phyloP scores from a whole-genome alignment of 2,888 invertebrate species.

The Protodeltote pygarga region DNA sequence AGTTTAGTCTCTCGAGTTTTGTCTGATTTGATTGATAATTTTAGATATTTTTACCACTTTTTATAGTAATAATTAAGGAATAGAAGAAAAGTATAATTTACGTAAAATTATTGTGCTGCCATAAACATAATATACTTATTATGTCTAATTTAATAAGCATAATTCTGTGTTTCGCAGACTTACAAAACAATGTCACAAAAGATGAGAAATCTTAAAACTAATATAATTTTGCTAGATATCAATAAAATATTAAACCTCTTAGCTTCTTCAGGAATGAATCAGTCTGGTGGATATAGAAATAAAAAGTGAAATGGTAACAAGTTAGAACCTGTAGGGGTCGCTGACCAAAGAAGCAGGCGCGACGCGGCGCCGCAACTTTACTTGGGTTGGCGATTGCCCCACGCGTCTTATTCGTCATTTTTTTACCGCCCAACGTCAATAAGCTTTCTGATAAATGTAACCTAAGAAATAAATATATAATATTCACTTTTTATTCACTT shows the following conservation, averaged over 20 bases:
- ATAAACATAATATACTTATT: too few relatives aligned
- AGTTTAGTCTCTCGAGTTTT: slow-evolving; percentile 5
- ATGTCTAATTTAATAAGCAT: too few relatives aligned
- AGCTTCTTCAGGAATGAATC: slow-evolving; percentile 6
- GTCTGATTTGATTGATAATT: too few relatives aligned
- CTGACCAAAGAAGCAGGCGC: slow-evolving; percentile 77
- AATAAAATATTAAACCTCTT: not conserved
- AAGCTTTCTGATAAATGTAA: slow-evolving; percentile 54
- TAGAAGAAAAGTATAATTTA: too few relatives aligned
- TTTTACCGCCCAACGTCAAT: slow-evolving; percentile 64
- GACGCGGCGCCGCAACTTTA: slow-evolving; percentile 53
- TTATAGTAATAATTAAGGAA: too few relatives aligned
- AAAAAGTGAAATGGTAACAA: slow-evolving; percentile 85
- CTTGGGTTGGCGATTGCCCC: slow-evolving; percentile 69
- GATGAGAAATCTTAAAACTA: too few relatives aligned
- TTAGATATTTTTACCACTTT: too few relatives aligned
- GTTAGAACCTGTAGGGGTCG: slow-evolving; percentile 84
- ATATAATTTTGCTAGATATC: not conserved
- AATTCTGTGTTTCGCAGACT: too few relatives aligned
- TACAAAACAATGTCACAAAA: too few relatives aligned
- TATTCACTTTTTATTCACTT: not conserved
- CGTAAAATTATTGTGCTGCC: too few relatives aligned
- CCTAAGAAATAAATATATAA: slow-evolving; percentile 45
- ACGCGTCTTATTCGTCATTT: slow-evolving; percentile 76
- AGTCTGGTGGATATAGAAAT: slow-evolving; percentile 51